These are phyloP conservation scores for Bombus ignitus DNA, from an alignment of 1,140 invertebrate genomes.

Conservation along the genomic window DNA sequence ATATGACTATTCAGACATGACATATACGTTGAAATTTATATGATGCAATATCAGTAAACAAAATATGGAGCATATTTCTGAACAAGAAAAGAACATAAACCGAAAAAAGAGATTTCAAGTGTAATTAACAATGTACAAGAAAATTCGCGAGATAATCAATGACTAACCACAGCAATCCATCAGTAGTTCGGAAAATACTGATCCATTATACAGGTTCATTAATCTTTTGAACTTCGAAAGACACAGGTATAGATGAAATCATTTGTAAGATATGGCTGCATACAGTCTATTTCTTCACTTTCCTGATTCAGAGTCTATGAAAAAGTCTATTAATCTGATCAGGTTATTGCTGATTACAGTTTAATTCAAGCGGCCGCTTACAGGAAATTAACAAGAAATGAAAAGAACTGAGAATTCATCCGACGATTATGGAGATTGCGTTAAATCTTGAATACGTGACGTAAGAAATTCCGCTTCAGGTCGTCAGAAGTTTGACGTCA, in stretches of 20 bases:
- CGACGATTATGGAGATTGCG: slow-evolving; percentile 4
- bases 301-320: slow-evolving; percentile 1
- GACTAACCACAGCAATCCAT: too few species aligned
- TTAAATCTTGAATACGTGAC: slow-evolving; percentile 6
- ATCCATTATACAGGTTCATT: too few species aligned
- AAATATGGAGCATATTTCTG: too few species aligned
- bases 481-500: slow-evolving; percentile 42
- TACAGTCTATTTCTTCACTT: slow-evolving; percentile 9
- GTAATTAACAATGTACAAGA: too few species aligned
- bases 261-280: not conserved
- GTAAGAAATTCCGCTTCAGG: slow-evolving; percentile 38
- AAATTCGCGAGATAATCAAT: too few species aligned
- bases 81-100: not conserved
- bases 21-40: too few species aligned
- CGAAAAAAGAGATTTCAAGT: not conserved
- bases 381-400: not conserved
- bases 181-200: too few species aligned
- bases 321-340: not conserved
- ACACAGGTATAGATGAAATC: too few species aligned
- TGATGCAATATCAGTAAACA: too few species aligned
- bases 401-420: not conserved
- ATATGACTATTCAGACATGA: too few species aligned
- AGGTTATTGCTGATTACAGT: not conserved
- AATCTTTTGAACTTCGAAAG: not conserved
- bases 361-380: not conserved